Conservation (phyloP, 2,888 invertebrate species). For the Drosophila neonasuta region DNA sequence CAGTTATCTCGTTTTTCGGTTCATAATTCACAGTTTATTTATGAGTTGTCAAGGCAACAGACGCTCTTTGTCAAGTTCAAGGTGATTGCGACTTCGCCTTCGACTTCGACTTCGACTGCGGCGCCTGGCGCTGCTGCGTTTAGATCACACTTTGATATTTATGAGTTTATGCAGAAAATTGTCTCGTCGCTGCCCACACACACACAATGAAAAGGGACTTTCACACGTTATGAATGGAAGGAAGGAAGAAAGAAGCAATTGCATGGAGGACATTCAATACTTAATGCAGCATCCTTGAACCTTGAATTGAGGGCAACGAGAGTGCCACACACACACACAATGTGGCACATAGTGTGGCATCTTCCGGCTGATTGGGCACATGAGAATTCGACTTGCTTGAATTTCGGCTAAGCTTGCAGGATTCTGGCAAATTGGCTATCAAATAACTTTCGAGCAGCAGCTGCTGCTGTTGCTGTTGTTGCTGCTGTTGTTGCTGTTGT, state of each 20-base stretch:
- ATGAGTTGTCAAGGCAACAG: slow-evolving; percentile 74
- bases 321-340: not conserved
- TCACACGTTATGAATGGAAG: slow-evolving; percentile 66
- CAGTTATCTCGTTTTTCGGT: slow-evolving; percentile 52
- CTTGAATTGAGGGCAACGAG: slow-evolving; percentile 49
- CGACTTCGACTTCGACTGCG: slow-evolving; percentile 12
- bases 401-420: slow-evolving; percentile 64
- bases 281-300: slow-evolving; percentile 72
- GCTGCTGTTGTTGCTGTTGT: not conserved
- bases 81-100: slow-evolving; percentile 34
- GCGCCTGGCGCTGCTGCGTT: slow-evolving; percentile 61
- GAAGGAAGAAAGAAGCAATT: slow-evolving; percentile 26
- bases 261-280: slow-evolving; percentile 71
- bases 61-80: slow-evolving; percentile 67
- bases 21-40: slow-evolving; percentile 80
- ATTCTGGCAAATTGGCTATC: slow-evolving; percentile 67
- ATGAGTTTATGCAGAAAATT: slow-evolving; percentile 80
- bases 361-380: slow-evolving; percentile 74
- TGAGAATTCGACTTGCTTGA: slow-evolving; percentile 49
- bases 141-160: slow-evolving; percentile 77
- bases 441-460: slow-evolving; percentile 67
- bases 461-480: slow-evolving; percentile 33
- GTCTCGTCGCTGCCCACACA: slow-evolving; percentile 59
- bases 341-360: slow-evolving; percentile 23
- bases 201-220: slow-evolving; percentile 25